Percentiles rank a stretch among this genome's conserved stretches.
These are phyloP conservation scores for Platorchestia sp. DNA, from an alignment of 1,140 invertebrate genomes.

Conservation along the genomic window DNA sequence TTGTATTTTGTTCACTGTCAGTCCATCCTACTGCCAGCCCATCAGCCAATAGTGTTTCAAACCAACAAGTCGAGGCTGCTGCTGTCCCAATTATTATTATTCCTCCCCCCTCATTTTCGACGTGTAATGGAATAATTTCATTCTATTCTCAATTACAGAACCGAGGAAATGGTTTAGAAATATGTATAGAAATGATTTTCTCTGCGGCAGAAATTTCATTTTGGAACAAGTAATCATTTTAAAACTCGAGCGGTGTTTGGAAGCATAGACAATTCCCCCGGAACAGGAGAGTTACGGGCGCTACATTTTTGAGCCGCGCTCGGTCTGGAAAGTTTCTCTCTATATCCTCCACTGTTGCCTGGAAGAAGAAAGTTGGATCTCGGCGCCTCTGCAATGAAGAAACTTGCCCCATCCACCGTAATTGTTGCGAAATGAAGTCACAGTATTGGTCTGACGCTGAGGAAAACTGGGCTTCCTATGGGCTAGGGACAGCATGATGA, in stretches of 20 bases:
- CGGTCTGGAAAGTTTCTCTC: neutral
- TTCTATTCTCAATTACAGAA: too few relatives aligned
- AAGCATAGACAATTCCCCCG: neutral
- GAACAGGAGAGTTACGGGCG: neutral
- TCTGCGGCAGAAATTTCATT: neutral
- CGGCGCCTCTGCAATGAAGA: neutral
- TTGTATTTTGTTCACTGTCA: neutral
- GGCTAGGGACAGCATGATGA: neutral
- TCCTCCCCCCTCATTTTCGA: neutral
- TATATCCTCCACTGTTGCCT: neutral
- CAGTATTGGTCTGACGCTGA: constrained; percentile 3
- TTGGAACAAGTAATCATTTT: neutral
- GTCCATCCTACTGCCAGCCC: neutral
- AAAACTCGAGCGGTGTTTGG: neutral
- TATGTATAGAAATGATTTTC: neutral
- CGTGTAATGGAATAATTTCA: too few relatives aligned
- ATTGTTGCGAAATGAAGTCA: constrained; percentile 21
- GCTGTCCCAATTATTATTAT: neutral
- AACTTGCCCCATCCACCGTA: constrained; percentile 2
- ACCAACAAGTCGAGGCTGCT: neutral
- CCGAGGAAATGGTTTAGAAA: too few relatives aligned
- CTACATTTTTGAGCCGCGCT: neutral
- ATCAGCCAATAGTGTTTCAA: neutral
- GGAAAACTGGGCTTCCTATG: neutral
- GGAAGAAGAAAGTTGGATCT: constrained; percentile 17